These are phyloP conservation scores for Caenorhabditis virilis DNA, from an alignment of 2,888 invertebrate genomes.

Conservation along the genomic window DNA sequence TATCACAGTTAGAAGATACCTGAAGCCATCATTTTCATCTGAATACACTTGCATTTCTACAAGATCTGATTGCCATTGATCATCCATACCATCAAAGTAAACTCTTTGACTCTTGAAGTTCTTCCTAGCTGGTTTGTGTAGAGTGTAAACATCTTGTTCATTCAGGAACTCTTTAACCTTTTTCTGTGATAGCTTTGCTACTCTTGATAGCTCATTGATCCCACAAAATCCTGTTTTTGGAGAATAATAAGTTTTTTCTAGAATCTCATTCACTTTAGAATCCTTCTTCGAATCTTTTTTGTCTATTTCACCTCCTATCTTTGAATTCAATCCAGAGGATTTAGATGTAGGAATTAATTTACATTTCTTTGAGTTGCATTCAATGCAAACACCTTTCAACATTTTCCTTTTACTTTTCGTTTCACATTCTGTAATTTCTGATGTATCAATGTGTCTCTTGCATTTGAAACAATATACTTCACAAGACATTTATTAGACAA, in stretches of 20 bases:
- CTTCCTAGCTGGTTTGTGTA: conserved; percentile 46
- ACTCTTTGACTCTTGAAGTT: conserved; percentile 44
- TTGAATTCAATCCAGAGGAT: too few relatives aligned
- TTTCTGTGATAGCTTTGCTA: conserved; percentile 28
- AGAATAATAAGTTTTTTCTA: conserved; percentile 34
- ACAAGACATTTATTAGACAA: too few relatives aligned
- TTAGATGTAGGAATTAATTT: too few relatives aligned
- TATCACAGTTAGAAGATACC: conserved; percentile 33
- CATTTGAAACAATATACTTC: too few relatives aligned
- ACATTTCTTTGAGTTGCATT: too few relatives aligned
- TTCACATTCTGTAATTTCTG: too few relatives aligned
- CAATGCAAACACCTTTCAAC: too few relatives aligned
- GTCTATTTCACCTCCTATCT: too few relatives aligned
- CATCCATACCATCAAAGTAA: conserved; percentile 35
- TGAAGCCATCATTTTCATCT: conserved; percentile 43
- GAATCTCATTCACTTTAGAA: too few relatives aligned
- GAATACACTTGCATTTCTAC: conserved; percentile 51
- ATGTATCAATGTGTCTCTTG: too few relatives aligned
- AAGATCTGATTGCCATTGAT: conserved; percentile 54
- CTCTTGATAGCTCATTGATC: conserved; percentile 38
- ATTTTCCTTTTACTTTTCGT: too few relatives aligned
- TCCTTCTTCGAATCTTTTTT: too few relatives aligned
- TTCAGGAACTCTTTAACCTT: conserved; percentile 40
- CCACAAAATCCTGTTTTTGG: conserved; percentile 43
- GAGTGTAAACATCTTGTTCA: conserved; percentile 49